Percentiles rank a stretch among this genome's conserved stretches.
phyloP scores from a whole-genome alignment of 2,113 vertebrate genomes.

The Tetrax tetrax region DNA sequence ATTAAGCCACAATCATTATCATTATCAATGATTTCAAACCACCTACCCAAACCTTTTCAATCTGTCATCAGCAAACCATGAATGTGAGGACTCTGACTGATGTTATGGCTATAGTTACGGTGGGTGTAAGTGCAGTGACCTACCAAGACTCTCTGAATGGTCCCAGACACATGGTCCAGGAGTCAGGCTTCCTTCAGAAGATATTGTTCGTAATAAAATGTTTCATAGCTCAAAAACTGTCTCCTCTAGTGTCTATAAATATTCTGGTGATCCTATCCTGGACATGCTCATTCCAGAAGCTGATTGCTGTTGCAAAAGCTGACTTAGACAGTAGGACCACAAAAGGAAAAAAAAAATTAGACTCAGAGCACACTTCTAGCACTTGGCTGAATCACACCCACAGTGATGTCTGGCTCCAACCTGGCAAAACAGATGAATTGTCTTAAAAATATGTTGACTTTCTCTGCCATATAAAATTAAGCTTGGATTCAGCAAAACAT shows the following conservation, averaged over 20 bases:
- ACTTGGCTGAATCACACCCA: neutral
- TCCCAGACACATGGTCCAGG: neutral
- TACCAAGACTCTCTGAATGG: neutral
- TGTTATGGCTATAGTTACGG: accelerated
- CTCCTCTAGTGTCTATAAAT: neutral
- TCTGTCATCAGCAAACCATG: neutral
- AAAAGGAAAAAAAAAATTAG: neutral
- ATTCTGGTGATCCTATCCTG: neutral
- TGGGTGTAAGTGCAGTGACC: neutral
- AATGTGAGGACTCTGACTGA: neutral
- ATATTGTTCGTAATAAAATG: neutral
- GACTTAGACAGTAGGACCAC: neutral
- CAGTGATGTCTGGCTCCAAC: neutral
- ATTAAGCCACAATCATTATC: neutral
- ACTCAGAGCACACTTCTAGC: neutral
- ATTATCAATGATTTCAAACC: neutral
- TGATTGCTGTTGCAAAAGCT: neutral
- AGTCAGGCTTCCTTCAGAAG: neutral
- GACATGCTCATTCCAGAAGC: neutral
- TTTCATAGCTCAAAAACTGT: neutral
- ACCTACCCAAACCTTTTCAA: neutral
- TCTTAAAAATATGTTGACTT: neutral
- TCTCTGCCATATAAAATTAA: neutral
- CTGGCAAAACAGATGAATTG: neutral
- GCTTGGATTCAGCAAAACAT: neutral